phyloP scores from a whole-genome alignment of 2,888 invertebrate genomes.

The Sicus ferrugineus region DNA sequence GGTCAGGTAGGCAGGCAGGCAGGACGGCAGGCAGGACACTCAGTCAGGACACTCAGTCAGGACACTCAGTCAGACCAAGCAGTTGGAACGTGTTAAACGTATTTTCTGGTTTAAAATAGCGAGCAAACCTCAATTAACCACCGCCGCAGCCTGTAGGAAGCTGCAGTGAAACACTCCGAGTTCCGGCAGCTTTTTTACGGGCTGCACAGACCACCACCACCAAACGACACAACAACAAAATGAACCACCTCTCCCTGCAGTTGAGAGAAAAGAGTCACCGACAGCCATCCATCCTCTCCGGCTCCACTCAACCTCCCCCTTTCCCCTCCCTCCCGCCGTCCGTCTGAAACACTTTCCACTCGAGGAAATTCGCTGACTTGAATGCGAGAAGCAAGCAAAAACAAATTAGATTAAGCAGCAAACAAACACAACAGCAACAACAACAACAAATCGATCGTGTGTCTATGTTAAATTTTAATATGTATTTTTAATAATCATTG shows the following conservation, averaged over 20 bases:
- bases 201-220: too few species aligned
- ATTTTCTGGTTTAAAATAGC: too few species aligned
- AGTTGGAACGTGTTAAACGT: too few species aligned
- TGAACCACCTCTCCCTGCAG: too few species aligned
- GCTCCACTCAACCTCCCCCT: background rate
- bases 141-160: too few species aligned
- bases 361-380: background rate
- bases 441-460: constrained; percentile 20
- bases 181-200: too few species aligned
- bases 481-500: constrained; percentile 28
- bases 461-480: constrained; percentile 29
- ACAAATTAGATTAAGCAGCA: constrained; percentile 12
- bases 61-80: too few species aligned
- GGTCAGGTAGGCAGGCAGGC: constrained; percentile 19
- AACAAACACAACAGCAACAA: background rate
- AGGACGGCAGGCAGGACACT: constrained; percentile 9
- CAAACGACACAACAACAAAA: background rate
- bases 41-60: too few species aligned
- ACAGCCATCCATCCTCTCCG: background rate
- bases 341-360: background rate
- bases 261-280: background rate
- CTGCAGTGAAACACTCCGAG: too few species aligned
- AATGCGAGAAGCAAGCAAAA: constrained; percentile 9
- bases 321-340: background rate
- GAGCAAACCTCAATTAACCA: too few species aligned